Conservation (phyloP, 2,888 invertebrate species). For the Steinernema scapterisci region DNA sequence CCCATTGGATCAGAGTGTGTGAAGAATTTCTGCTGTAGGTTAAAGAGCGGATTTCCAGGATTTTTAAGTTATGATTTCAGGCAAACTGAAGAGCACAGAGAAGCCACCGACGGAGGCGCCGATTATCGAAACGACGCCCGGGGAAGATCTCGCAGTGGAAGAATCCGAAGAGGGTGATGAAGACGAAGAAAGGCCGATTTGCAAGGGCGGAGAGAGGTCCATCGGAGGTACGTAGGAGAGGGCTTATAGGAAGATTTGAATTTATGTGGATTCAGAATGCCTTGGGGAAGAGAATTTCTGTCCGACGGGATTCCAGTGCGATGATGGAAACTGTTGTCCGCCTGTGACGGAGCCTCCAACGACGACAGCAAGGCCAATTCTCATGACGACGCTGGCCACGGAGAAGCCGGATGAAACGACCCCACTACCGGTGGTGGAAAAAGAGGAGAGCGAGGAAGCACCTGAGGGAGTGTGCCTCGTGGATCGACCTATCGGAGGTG, state of each 20-base stretch:
- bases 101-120: neutral
- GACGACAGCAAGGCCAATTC: neutral
- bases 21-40: conserved; percentile 1
- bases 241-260: neutral
- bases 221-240: neutral
- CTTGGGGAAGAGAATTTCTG: conserved; percentile 45
- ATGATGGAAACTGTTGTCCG: conserved; percentile 50
- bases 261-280: conserved; percentile 42
- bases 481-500: conserved; percentile 57
- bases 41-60: neutral
- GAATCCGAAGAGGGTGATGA: neutral
- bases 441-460: conserved; percentile 35
- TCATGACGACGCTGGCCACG: neutral
- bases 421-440: conserved; percentile 16
- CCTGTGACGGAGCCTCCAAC: neutral
- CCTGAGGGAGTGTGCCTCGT: conserved; percentile 46
- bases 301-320: conserved; percentile 52
- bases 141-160: neutral
- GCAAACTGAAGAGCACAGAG: neutral
- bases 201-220: neutral
- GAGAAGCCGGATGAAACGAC: neutral
- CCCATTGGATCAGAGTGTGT: conserved; percentile 18
- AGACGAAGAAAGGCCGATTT: neutral
- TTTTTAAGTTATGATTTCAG: neutral
- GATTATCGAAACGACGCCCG: neutral